phyloP scores from a whole-genome alignment of 2,797 vertebrate genomes.

The Eulemur coronatus region DNA sequence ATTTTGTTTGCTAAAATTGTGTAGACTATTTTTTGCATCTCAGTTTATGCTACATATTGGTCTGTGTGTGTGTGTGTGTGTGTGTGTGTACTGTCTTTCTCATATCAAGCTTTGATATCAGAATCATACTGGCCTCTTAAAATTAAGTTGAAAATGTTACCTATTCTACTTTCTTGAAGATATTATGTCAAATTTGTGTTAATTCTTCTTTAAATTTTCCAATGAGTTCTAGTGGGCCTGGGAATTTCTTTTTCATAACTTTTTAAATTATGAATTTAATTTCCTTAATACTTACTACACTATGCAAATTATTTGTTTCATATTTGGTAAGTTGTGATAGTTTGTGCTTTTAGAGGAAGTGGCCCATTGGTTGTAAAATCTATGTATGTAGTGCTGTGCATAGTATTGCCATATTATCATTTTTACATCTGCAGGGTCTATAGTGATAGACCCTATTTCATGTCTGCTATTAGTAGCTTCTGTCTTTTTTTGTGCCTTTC shows the following conservation, averaged over 20 bases:
- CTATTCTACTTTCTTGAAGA: neutral
- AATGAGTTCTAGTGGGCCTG: neutral
- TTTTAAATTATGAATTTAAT: neutral
- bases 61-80: neutral
- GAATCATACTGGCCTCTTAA: neutral
- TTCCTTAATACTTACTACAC: neutral
- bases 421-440: fast-evolving
- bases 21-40: neutral
- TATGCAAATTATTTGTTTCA: neutral
- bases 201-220: neutral
- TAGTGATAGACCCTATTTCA: fast-evolving
- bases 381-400: no score
- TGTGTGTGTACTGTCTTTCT: neutral
- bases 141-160: neutral
- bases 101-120: neutral
- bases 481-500: neutral
- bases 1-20: neutral
- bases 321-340: neutral
- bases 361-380: neutral
- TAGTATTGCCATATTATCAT: neutral
- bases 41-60: neutral
- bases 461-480: neutral
- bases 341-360: neutral
- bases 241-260: neutral
- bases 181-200: neutral